Percentiles rank a stretch among this genome's conserved stretches.
These are phyloP conservation scores for Rhinoderma darwinii DNA, from an alignment of 2,113 vertebrate species.

Conservation along the genomic window DNA sequence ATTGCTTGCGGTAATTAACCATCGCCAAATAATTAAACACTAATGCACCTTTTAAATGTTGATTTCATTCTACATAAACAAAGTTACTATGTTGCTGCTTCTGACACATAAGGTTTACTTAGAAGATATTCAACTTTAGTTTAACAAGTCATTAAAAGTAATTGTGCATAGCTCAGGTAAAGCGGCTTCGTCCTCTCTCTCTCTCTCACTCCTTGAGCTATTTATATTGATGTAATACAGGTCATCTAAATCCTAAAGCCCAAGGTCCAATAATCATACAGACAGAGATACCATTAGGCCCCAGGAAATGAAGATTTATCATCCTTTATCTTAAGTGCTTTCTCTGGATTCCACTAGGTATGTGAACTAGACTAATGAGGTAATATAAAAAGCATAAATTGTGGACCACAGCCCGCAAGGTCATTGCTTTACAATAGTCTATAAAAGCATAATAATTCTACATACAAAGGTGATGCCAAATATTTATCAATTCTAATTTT, in stretches of 20 bases:
- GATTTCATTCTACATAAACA: constrained; percentile 25
- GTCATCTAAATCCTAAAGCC: constrained; percentile 25
- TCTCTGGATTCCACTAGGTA: constrained; percentile 9
- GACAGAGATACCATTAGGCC: constrained; percentile 29
- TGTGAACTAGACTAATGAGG: constrained; percentile 30
- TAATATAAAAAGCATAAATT: constrained; percentile 4
- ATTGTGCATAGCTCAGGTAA: neutral
- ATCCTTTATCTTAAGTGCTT: constrained; percentile 35
- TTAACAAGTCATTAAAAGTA: constrained; percentile 17
- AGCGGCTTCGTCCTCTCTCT: neutral
- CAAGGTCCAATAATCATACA: neutral
- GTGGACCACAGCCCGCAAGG: constrained; percentile 3
- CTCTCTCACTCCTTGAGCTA: neutral
- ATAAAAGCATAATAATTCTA: neutral
- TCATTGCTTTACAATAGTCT: neutral
- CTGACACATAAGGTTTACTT: constrained; percentile 7
- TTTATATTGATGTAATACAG: constrained; percentile 37
- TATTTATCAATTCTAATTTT: neutral
- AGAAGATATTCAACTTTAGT: constrained; percentile 3
- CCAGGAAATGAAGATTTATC: constrained; percentile 25
- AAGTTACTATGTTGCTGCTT: neutral
- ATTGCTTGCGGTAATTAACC: constrained; percentile 51
- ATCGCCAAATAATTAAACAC: constrained; percentile 35
- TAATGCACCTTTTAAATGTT: constrained; percentile 30
- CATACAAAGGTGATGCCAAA: neutral